Percentiles rank a stretch among this genome's conserved stretches.
phyloP scores from a whole-genome alignment of 1,140 invertebrate genomes.

The Patella vulgata region DNA sequence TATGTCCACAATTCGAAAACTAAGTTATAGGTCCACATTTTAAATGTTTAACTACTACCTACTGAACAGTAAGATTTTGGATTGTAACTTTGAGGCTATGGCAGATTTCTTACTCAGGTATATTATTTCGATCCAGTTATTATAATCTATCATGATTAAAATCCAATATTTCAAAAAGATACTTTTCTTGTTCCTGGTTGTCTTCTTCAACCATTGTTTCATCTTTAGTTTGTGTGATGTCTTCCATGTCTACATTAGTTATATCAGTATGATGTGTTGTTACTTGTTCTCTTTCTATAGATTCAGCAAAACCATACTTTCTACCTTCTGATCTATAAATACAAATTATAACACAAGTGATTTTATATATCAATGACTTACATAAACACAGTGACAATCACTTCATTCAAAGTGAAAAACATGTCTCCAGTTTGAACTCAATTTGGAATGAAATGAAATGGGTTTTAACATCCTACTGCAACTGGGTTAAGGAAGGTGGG shows the following conservation, averaged over 20 bases:
- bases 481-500: too few relatives aligned
- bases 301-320: constrained; percentile 59
- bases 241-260: constrained; percentile 23
- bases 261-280: constrained; percentile 41
- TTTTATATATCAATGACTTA: not conserved
- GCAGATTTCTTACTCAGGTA: too few relatives aligned
- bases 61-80: too few relatives aligned
- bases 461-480: not conserved
- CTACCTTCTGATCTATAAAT: constrained; percentile 46
- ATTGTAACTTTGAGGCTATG: too few relatives aligned
- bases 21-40: too few relatives aligned
- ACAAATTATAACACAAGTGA: not conserved
- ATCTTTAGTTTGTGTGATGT: constrained; percentile 5
- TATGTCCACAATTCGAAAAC: too few relatives aligned
- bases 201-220: constrained; percentile 1
- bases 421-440: not conserved
- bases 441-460: not conserved
- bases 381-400: not conserved
- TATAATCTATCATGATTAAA: too few relatives aligned
- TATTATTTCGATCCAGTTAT: too few relatives aligned
- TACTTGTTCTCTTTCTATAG: constrained; percentile 39
- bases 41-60: too few relatives aligned
- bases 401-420: not conserved
- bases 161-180: too few relatives aligned
- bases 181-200: too few relatives aligned